These are phyloP conservation scores for Columbina picui DNA, from an alignment of 2,113 vertebrate genomes.

Conservation along the genomic window DNA sequence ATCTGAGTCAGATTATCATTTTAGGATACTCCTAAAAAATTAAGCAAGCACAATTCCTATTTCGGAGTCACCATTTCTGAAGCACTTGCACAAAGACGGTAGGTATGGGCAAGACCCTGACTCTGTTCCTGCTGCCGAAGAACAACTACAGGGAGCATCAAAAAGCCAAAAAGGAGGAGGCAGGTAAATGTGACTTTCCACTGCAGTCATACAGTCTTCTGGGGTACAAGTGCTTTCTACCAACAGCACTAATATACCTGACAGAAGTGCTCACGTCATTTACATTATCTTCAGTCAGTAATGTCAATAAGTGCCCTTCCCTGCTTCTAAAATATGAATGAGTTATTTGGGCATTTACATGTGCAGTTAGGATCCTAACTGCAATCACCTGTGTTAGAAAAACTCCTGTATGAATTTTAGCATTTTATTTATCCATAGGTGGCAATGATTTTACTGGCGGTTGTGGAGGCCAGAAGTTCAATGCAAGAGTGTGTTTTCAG, in stretches of 20 bases:
- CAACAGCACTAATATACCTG: background rate
- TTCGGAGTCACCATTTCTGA: background rate
- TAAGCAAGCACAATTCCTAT: background rate
- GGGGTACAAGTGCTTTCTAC: background rate
- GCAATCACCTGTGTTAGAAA: background rate
- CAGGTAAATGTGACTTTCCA: background rate
- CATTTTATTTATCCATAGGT: background rate
- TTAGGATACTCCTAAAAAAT: background rate
- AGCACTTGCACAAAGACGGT: background rate
- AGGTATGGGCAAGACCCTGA: background rate
- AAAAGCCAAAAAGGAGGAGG: background rate
- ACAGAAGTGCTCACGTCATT: background rate
- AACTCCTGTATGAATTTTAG: background rate
- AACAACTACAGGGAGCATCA: background rate
- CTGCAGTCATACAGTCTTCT: background rate
- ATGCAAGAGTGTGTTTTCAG: background rate
- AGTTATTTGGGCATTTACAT: background rate
- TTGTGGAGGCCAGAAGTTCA: background rate
- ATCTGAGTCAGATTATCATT: background rate
- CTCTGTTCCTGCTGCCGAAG: background rate
- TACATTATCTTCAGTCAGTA: background rate
- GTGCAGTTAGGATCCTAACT: background rate
- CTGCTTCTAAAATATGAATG: background rate
- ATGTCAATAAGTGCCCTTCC: background rate
- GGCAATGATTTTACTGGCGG: background rate